Evolutionary conservation across 1,140 invertebrate genomes (phyloP), one percentile per base, ranked within the genome.

Genomic region (Helicorthomorpha holstii): DNA sequence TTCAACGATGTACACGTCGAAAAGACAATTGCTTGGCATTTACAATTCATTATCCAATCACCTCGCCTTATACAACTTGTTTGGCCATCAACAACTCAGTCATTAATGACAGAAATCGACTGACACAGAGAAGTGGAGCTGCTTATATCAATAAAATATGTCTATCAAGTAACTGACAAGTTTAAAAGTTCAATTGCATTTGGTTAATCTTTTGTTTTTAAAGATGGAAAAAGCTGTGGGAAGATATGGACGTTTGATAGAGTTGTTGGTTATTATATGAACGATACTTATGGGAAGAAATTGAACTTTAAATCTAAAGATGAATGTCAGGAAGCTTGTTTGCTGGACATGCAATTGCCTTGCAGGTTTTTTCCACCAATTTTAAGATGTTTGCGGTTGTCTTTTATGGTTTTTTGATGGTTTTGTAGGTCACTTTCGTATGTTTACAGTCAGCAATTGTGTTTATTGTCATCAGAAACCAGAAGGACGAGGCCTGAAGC

Each of bases 81-180:
- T 72, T 63, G 56, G 62, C 65, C 43, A 52, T 73, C 1, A 66
- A 70, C 48, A 59, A 64, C 0, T 63, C 69, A 26, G 66, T 70
- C 14, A 58, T 51, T n/a, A 58, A 53, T 41, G 64, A 71, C 16
- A 56, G 61, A 3, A 60, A 59, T 12, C 56, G 60, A 12, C 62
- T 74, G 2, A 60, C 61, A 24, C 60, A 68, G 2, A 57, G 65
- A 3, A 54, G 64, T 0, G 65, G 69, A 48, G 61, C 66, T 2
- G 62, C 68, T 22, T 73, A 73, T 56, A 73, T 69, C 58, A 72
- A 74, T 56, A 74, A 74, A 58, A 69, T 73, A 26, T 74, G 73
- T n/a, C n/a, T n/a, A n/a, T n/a, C n/a, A n/a, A n/a, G n/a, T n/a
- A n/a, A n/a, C n/a, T n/a, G n/a, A n/a, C n/a, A n/a, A n/a, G n/a